Conservation (phyloP, 2,113 vertebrate species). For the Pseudopipra pipra region DNA sequence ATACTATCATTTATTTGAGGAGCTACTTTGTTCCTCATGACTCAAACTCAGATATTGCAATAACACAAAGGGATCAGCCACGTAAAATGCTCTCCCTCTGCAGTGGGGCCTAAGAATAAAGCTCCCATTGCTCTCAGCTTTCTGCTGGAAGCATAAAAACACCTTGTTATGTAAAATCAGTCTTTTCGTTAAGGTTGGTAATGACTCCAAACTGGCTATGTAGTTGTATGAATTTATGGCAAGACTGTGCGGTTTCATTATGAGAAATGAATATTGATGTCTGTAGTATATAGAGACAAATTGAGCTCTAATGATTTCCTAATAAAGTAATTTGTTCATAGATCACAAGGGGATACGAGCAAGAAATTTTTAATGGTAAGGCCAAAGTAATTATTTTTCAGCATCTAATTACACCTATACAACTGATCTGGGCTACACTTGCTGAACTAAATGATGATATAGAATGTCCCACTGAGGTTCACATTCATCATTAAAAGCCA, state of each 20-base stretch:
- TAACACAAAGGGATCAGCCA: not conserved
- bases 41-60: not conserved
- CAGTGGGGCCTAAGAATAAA: not conserved
- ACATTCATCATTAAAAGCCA: constrained; percentile 43
- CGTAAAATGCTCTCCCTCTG: not conserved
- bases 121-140: not conserved
- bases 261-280: constrained; percentile 75
- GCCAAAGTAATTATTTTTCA: constrained; percentile 77
- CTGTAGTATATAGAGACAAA: constrained; percentile 69
- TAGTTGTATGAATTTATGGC: constrained; percentile 48
- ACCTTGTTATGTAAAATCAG: not conserved
- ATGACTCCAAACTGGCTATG: not conserved
- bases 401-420: constrained; percentile 74
- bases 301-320: constrained; percentile 78
- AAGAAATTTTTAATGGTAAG: constrained; percentile 65
- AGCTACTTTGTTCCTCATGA: not conserved
- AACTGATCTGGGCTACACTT: constrained; percentile 41
- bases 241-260: constrained; percentile 60
- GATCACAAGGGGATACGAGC: constrained; percentile 69
- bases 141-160: constrained; percentile 1
- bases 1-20: not conserved
- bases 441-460: constrained; percentile 44
- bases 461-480: constrained; percentile 45
- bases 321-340: constrained; percentile 81
- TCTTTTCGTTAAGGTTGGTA: constrained; percentile 9